Base-by-base conservation (phyloP, 2,888 invertebrate species). In the Erannis defoliaria region DNA sequence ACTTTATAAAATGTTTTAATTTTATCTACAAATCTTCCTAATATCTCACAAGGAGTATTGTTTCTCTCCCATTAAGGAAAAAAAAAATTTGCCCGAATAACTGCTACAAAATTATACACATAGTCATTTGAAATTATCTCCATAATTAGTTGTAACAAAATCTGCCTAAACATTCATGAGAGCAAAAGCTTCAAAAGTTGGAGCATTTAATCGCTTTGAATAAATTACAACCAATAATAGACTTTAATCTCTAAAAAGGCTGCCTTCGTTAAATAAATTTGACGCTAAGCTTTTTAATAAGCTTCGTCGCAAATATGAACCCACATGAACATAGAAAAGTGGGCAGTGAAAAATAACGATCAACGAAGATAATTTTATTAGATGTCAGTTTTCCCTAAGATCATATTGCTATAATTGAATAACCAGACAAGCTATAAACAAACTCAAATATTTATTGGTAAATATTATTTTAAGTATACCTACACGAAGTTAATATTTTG, bases 191-290 rank as follows among this genome's bases (percentile, higher is more conserved):
- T 40, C 35, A 54, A 53, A 54, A 59, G 53, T 46, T 54, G 10
- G 16, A 40, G 40, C 19, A 33, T 46, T 42, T 48, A 59, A 53
- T 38, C 37, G 45, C 45, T 53, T 53, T 58, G 58, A 58, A 58
- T 58, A 58, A 58, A 58, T 58, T 45, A 58, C 37, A 18, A 45
- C 53, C 51, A 58, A 51, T 58, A 58, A 59, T 59, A 54, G 53
- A 48, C 19, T 48, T 48, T 59, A 54, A 59, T 59, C 53, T 40
- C 54, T 40, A 40, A 53, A 59, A 54, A 59, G 59, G 53, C 48
- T 38, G 48, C 37, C 35, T 51, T 45, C 42, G 33, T 35, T 50
- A 26, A 57, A 35, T 45, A 57, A 26, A 26, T 37, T 58, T 42
- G 45, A 51, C 23, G 33, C 12, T 37, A 45, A 58, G 51, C 43